A percentile compares a stretch with the other conserved stretches of the same genome.
phyloP scores from a whole-genome alignment of 2,797 vertebrate species.

The Cryptoblepharus egeriae region DNA sequence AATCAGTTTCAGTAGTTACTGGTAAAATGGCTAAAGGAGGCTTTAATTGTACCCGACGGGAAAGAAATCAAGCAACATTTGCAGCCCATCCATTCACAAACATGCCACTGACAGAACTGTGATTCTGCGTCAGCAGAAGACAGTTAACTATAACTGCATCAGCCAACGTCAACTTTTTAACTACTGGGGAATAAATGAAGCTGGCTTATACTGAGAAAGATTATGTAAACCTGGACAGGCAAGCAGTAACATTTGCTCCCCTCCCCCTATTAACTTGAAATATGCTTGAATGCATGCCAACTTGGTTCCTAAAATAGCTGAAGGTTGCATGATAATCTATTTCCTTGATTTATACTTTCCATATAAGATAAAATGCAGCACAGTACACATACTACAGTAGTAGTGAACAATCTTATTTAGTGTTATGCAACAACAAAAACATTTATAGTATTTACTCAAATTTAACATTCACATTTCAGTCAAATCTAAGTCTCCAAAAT shows the following conservation, averaged over 20 bases:
- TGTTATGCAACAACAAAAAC: no score
- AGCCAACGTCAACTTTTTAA: neutral
- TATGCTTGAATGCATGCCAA: neutral
- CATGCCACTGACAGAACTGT: conserved; percentile 36
- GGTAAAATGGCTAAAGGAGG: neutral
- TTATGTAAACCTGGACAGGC: neutral
- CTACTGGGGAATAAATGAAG: rapidly evolving
- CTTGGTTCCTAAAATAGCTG: neutral
- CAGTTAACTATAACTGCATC: conserved; percentile 44
- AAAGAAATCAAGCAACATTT: conserved; percentile 53
- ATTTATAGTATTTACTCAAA: no score
- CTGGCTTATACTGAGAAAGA: neutral
- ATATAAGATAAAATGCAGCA: neutral
- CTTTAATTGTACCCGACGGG: conserved; percentile 61
- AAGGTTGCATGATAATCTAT: neutral
- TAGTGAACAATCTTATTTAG: neutral
- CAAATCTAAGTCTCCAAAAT: no score
- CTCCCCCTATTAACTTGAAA: neutral
- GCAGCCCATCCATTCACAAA: conserved; percentile 65
- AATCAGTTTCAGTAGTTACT: conserved; percentile 53
- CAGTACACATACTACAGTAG: rapidly evolving
- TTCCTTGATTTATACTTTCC: neutral
- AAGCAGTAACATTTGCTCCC: neutral
- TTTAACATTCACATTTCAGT: no score
- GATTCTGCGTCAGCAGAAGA: neutral